Evolutionary conservation across 2,888 invertebrate species (phyloP), one percentile per base, ranked within the genome.

Genomic region (Xestia rhomboidea): DNA sequence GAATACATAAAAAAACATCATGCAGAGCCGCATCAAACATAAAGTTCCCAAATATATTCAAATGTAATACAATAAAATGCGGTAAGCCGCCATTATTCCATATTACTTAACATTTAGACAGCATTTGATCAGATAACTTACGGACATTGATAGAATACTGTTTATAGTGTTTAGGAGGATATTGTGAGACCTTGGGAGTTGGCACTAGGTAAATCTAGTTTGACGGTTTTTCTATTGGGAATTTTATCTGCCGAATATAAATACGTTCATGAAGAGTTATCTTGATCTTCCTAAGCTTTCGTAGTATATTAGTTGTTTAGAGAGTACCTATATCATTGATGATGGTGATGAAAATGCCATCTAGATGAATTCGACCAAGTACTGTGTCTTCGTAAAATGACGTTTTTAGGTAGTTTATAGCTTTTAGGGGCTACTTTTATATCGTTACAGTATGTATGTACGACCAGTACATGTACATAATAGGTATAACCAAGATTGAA

Each of bases 41-140:
- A 51, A 49, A 38, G 41, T 41, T 30, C n/a, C 49, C 54, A 44
- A 86, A 78, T n/a, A 70, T 83, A 83, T 84, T 84, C 60, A 86
- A 86, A 84, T 86, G 67, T 60, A 49, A 78, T 70, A 66, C 84
- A 83, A 83, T 77, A 74, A 63, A 74, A 83, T 83, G 51, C 74
- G 57, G 60, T 57, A 73, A 73, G 66, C 49, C 27, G 57, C 66
- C 63, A 74, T 83, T 81, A 81, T 82, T 63, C 72, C 41, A 75
- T 30, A 81, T 83, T 73, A 85, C 72, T 85, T 87, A 77, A 85
- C 77, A 84, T 85, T 87, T 81, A 27, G 71, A 49, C 66, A 64
- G 87, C 83, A 87, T 87, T 84, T 84, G 87, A 84, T 84, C 84
- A 75, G 84, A 84, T 84, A 84, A 73, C 41, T 21, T 34, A 34